Evolutionary conservation across 1,140 invertebrate genomes (phyloP), one percentile per base, ranked within the genome.

Genomic region (Macrocentrus cingulum): DNA sequence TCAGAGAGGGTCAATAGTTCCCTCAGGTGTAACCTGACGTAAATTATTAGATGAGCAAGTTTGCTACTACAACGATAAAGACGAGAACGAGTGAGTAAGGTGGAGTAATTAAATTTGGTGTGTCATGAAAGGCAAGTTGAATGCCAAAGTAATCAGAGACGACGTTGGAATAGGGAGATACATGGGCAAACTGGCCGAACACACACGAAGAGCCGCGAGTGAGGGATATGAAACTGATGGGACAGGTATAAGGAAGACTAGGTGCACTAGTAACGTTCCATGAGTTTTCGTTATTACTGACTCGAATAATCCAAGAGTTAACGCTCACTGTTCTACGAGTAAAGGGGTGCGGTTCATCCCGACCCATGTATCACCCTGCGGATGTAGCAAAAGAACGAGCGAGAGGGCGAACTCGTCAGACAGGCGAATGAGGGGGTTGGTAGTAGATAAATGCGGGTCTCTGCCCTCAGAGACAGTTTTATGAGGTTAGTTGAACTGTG

Each of bases 21-120:
- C 9, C 25, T 29, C 25, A 29, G 25, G 13, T 32, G 19, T 18
- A 49, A 49, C 23, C 25, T n/a, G 23, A 32, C 15, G 46, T 34
- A 49, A 34, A 49, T 32, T 32, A 34, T 44, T 29, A 44, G 37
- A 13, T 5, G 18, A 54, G 4, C 8, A 23, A 46, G 20, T 46
- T 23, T 46, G 18, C 15, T n/a, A n/a, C n/a, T 46, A 22, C 22
- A 15, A 20, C 18, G 3, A 20, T n/a, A 13, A 42, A 20, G 16
- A 11, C 6, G 19, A 11, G 15, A 32, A 18, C 52, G 39, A 57
- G 63, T 51, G 59, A 57, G 42, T 53, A 57, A 53, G 41, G 55
- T 50, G 22, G 42, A 67, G 62, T 69, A 69, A 69, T 69, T 69
- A 69, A 67, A 69, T 69, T 68, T 67, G 37, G 25, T 25, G 15